A percentile compares a stretch with the other conserved stretches of the same genome.
Evolutionary conservation across 35 echinoderm and acorn worm species (phyloP).

Genomic region (Lytechinus variegatus): DNA sequence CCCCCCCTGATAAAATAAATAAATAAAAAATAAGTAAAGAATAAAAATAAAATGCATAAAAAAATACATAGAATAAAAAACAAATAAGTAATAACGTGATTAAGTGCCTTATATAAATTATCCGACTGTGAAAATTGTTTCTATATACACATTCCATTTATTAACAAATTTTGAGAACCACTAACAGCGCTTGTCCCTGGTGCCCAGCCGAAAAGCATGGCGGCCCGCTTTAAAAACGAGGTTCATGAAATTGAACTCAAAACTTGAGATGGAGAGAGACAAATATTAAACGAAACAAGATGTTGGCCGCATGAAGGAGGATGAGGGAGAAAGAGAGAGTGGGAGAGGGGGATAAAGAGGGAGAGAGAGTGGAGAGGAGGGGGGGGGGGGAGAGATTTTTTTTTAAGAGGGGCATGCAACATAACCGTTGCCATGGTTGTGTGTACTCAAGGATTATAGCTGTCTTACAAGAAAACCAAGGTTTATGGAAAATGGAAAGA

Average conservation of each 20-base stretch:
- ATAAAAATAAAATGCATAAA: no score
- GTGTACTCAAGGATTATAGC: background rate
- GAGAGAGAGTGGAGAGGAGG: background rate
- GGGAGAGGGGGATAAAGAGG: no score
- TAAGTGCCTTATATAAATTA: background rate
- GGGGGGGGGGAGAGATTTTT: no score
- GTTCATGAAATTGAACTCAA: background rate
- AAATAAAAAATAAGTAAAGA: no score
- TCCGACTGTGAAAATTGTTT: background rate
- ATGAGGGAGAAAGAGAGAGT: no score
- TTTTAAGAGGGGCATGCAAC: no score
- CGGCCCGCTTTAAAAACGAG: background rate
- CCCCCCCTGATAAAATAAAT: no score
- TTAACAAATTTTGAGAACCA: background rate
- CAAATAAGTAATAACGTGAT: no score
- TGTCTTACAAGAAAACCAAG: background rate
- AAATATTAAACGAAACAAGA: no score
- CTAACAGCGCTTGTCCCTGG: background rate
- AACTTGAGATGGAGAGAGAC: background rate
- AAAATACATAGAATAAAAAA: no score
- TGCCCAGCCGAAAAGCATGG: background rate
- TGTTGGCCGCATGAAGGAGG: no score
- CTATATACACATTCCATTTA: background rate
- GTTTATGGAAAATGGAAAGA: background rate
- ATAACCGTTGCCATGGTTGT: background rate